Conservation (phyloP, 2,888 invertebrate genomes). For the Villa cingulata region DNA sequence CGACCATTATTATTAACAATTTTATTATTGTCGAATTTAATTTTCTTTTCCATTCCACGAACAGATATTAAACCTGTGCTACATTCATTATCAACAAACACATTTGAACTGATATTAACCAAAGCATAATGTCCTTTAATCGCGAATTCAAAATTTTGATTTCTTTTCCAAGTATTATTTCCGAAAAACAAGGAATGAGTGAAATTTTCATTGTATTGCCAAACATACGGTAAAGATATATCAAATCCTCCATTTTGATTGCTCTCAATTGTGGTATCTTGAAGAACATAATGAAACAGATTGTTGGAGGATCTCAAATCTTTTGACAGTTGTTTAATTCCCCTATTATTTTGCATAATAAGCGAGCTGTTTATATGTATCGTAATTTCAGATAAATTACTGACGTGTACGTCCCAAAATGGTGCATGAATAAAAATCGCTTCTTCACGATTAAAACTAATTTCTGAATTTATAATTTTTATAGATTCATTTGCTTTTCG, state of each 20-base stretch:
- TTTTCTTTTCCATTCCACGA: conserved; percentile 92
- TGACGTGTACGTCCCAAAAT: conserved; percentile 69
- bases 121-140: conserved; percentile 90
- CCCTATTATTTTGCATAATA: conserved; percentile 76
- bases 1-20: conserved; percentile 68
- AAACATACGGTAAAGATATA: conserved; percentile 81
- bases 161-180: conserved; percentile 77
- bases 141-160: conserved; percentile 67
- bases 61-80: conserved; percentile 64
- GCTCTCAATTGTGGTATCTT: conserved; percentile 72
- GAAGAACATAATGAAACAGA: conserved; percentile 86
- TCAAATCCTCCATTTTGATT: conserved; percentile 80
- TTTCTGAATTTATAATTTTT: conserved; percentile 62
- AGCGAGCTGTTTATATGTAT: conserved; percentile 76
- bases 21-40: conserved; percentile 66
- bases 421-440: conserved; percentile 74
- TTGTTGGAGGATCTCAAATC: conserved; percentile 94
- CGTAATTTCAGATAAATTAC: conserved; percentile 80
- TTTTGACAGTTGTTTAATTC: conserved; percentile 78
- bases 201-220: conserved; percentile 89
- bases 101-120: conserved; percentile 73
- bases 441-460: conserved; percentile 66
- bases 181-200: conserved; percentile 80
- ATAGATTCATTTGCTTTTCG: conserved; percentile 80
- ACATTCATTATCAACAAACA: conserved; percentile 75